A percentile compares a stretch with the other conserved stretches of the same genome.
Conservation (phyloP, 2,113 vertebrate genomes). For the Alligator sinensis region DNA sequence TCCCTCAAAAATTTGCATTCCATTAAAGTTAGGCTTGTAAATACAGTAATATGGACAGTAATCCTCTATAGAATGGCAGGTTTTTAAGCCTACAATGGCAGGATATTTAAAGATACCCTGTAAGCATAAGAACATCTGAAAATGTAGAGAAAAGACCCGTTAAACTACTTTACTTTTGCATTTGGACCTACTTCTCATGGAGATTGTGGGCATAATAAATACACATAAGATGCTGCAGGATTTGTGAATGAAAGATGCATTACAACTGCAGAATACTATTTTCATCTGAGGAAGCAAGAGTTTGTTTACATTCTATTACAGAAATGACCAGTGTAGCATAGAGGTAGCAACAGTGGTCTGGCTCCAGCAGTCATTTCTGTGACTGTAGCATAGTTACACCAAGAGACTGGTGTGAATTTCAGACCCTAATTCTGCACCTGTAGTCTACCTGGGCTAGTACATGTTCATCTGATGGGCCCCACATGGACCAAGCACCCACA, state of each 20-base stretch:
- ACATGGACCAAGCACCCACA: not conserved
- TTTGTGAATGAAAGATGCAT: not conserved
- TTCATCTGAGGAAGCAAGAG: not conserved
- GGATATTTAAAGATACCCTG: not conserved
- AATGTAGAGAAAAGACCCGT: not conserved
- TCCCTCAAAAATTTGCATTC: not conserved
- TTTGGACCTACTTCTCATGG: not conserved
- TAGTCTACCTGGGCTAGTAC: fast-evolving
- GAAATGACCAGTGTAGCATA: no score
- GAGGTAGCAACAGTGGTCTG: no score
- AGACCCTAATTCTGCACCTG: not conserved
- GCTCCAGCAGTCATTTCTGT: no score
- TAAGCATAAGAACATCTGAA: not conserved
- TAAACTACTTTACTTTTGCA: not conserved
- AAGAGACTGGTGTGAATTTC: not conserved
- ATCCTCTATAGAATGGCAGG: not conserved
- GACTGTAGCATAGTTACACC: no score
- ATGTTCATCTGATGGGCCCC: fast-evolving
- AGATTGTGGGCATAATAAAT: not conserved
- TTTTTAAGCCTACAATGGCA: not conserved
- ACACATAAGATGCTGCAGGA: not conserved
- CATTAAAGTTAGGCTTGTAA: not conserved
- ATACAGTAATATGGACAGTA: not conserved
- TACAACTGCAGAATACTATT: not conserved
- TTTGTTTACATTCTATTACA: no score